Evolutionary conservation across 2,113 vertebrate genomes (phyloP).

Genomic region (Percopsis transmontana): DNA sequence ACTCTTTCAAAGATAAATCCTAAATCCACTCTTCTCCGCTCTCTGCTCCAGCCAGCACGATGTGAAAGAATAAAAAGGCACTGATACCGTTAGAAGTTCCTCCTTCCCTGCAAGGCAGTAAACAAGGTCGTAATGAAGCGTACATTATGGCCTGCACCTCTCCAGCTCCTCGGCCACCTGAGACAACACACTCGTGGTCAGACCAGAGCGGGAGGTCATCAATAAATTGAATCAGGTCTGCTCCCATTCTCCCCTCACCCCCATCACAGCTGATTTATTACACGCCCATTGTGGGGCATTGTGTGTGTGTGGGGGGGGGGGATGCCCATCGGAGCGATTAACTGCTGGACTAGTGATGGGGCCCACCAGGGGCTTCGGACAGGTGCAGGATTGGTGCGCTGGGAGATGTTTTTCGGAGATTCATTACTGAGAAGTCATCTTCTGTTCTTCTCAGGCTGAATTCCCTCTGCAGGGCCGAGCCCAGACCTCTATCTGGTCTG

Average conservation of each 20-base stretch:
- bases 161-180: not conserved
- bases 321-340: slow-evolving; percentile 6
- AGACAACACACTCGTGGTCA: slow-evolving; percentile 34
- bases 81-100: not conserved
- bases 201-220: slow-evolving; percentile 39
- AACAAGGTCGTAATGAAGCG: slow-evolving; percentile 10
- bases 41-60: no score
- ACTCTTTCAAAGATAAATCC: no score
- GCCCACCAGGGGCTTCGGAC: slow-evolving; percentile 55
- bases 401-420: slow-evolving; percentile 47
- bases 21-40: no score
- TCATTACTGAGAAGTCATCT: slow-evolving; percentile 64
- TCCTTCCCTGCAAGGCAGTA: not conserved
- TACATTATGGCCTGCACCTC: not conserved
- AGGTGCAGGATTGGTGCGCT: slow-evolving; percentile 46
- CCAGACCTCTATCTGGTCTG: not conserved
- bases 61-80: not conserved
- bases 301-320: slow-evolving; percentile 17
- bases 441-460: slow-evolving; percentile 46
- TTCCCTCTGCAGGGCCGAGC: slow-evolving; percentile 12
- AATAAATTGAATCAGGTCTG: slow-evolving; percentile 43
- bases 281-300: slow-evolving; percentile 40
- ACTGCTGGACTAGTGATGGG: no score
- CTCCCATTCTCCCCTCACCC: slow-evolving; percentile 10
- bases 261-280: slow-evolving; percentile 50